Base-by-base conservation (phyloP, 2,888 invertebrate genomes). In the Dexiosoma caninum region DNA sequence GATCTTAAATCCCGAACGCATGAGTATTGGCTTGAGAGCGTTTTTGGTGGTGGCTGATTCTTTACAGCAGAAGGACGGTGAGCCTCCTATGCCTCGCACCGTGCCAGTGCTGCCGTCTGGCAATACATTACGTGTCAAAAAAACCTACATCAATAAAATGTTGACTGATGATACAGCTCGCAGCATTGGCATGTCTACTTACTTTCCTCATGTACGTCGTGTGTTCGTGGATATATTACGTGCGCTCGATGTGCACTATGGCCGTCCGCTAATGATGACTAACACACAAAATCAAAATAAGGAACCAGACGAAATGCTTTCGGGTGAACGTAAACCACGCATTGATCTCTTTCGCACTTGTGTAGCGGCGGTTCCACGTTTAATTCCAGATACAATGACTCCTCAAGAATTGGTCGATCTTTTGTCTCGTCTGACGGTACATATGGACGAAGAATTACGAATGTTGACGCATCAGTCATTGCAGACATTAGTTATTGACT, bases 41-140 rank as follows among this genome's bases (percentile, higher is more conserved):
- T 98, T 99, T 89, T 92, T 99, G 10, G 99, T 99, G 0, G 98
- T 99, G 2, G 98, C 99, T 0, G 99, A 99, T 88, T 97, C 98
- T 85, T 91, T 99, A 69, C 99, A 99, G 88, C 99, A 99, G 89
- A 98, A 98, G 87, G 99, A 99, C 89, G 98, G 98, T 0, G 98
- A 99, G 86, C 99, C 99, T 0, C 99, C 98, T 0, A 99, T 99
- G 99, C 99, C 99, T 0, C 93, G 98, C 83, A 97, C 98, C 0
- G 96, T 98, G 76, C 98, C 98, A 0, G 97, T 97, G 0, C 90
- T 98, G 69, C 98, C 98, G 0, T 98, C 98, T 0, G 98, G 98
- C 0, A 98, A 97, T 89, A 98, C 98, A 0, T 91, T 97, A 78
- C 92, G 98, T 32, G 96, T 98, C 0, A 97, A 98, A 89, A 98